These are phyloP conservation scores for Leptopilina syphax DNA, from an alignment of 2,888 invertebrate genomes.

Conservation along the genomic window DNA sequence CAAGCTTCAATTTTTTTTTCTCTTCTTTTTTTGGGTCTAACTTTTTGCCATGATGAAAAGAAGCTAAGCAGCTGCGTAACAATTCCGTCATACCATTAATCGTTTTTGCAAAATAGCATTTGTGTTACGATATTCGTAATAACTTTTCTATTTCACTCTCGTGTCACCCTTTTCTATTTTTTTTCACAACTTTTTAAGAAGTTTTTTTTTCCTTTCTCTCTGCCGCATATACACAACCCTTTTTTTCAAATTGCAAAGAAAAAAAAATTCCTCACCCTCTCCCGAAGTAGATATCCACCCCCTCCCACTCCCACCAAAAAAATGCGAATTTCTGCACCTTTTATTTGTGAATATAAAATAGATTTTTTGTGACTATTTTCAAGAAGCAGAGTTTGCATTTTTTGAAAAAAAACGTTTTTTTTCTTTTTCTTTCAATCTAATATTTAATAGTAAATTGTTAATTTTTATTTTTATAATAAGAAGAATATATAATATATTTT, in stretches of 20 bases:
- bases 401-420: not conserved
- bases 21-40: not conserved
- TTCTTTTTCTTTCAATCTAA: too few relatives aligned
- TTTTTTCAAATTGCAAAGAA: not conserved
- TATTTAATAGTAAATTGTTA: too few relatives aligned
- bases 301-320: not conserved
- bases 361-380: not conserved
- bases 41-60: not conserved
- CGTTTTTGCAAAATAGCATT: not conserved
- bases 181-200: slow-evolving; percentile 14
- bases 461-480: too few relatives aligned
- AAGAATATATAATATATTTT: too few relatives aligned
- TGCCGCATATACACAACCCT: not conserved
- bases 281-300: not conserved
- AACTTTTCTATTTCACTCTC: not conserved
- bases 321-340: slow-evolving; percentile 7
- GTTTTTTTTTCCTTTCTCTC: not conserved
- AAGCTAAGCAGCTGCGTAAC: slow-evolving; percentile 1
- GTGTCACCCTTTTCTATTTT: not conserved
- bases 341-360: not conserved
- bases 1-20: not conserved
- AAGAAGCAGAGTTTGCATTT: not conserved
- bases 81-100: slow-evolving; percentile 2
- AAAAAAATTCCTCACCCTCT: not conserved
- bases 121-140: slow-evolving; percentile 9